Percentiles rank a stretch among this genome's conserved stretches.
phyloP scores from a whole-genome alignment of 2,113 vertebrate genomes.

The Thalassoma bifasciatum region DNA sequence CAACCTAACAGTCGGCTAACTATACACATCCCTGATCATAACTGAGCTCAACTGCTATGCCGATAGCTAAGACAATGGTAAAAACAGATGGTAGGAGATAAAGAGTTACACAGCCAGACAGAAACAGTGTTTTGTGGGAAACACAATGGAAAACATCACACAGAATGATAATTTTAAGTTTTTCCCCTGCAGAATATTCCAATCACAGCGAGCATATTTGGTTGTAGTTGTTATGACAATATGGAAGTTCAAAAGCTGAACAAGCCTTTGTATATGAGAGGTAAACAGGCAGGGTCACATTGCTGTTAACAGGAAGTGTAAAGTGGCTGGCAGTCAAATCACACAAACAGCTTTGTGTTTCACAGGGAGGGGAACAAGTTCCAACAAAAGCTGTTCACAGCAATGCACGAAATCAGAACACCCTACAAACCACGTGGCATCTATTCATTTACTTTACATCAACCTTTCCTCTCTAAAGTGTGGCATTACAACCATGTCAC shows the following conservation, averaged over 20 bases:
- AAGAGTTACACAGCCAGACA: no score
- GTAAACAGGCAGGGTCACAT: slow-evolving; percentile 17
- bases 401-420: background rate
- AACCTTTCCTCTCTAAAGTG: background rate
- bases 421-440: slow-evolving; percentile 7
- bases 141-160: no score
- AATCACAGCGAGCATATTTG: no score
- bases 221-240: no score
- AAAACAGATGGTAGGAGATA: no score
- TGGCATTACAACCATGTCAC: background rate
- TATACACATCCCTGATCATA: no score
- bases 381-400: slow-evolving; percentile 22
- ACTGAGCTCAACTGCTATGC: no score
- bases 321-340: background rate
- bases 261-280: slow-evolving; percentile 5
- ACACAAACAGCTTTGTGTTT: slow-evolving; percentile 38
- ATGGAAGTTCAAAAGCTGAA: background rate
- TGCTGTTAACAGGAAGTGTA: background rate
- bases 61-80: no score
- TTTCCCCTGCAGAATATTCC: no score
- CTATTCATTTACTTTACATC: slow-evolving; percentile 24
- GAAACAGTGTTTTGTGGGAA: no score
- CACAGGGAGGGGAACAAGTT: slow-evolving; percentile 13
- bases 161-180: no score
- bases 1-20: no score